Evolutionary conservation across 92 coral and sea anemone species (phyloP).

Genomic region (Blastomussa wellsi): DNA sequence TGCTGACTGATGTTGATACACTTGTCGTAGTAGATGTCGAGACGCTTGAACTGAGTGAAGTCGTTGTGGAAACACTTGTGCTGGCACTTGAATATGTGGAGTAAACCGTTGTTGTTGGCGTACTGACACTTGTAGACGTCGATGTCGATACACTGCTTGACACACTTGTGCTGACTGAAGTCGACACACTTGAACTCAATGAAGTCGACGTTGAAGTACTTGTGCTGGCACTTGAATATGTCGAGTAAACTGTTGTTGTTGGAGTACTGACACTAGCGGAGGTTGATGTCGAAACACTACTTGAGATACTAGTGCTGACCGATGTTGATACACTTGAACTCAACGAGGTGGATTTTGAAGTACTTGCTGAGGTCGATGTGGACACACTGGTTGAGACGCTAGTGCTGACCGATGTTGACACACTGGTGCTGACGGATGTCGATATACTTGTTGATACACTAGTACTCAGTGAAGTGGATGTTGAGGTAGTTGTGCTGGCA

Average conservation of each 20-base stretch:
- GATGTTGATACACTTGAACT: no score
- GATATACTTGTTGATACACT: no score
- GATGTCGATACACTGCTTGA: slow-evolving; percentile 4
- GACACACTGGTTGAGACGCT: no score
- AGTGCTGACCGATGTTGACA: no score
- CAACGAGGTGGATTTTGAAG: no score
- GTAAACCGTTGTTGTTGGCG: slow-evolving; percentile 6
- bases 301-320: no score
- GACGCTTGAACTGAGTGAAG: background rate
- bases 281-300: no score
- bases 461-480: no score
- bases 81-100: background rate
- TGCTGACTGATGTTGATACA: slow-evolving; percentile 1
- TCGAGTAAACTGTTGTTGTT: slow-evolving; percentile 30
- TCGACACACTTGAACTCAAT: background rate
- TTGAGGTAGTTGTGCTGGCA: no score
- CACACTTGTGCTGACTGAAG: slow-evolving; percentile 8
- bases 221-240: background rate
- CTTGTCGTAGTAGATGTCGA: background rate
- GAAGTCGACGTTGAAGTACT: background rate
- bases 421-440: no score
- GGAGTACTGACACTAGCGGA: slow-evolving; percentile 4
- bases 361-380: no score
- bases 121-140: slow-evolving; percentile 5
- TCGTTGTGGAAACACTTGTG: background rate